Percentiles rank a stretch among this genome's conserved stretches.
Conservation (phyloP, 2,888 invertebrate species). For the Drosophila lutescens region DNA sequence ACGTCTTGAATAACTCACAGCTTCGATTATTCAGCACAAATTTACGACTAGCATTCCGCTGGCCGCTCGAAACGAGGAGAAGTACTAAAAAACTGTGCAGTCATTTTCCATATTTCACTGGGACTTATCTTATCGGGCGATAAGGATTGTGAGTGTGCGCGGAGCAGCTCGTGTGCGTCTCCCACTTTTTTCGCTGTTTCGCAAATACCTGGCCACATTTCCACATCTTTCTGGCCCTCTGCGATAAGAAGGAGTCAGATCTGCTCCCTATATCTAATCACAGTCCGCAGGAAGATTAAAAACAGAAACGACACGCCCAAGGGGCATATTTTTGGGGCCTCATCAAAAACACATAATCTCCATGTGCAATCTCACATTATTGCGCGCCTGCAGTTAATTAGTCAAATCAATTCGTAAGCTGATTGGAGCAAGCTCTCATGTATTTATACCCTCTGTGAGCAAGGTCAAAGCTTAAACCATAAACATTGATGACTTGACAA, state of each 20-base stretch:
- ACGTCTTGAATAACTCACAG: conserved; percentile 35
- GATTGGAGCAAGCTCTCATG: conserved; percentile 20
- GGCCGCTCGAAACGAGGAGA: conserved; percentile 3
- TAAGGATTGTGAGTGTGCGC: conserved; percentile 13
- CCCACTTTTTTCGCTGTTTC: conserved; percentile 8
- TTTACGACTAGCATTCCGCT: conserved; percentile 6
- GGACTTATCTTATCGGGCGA: conserved; percentile 44
- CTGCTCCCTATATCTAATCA: conserved; percentile 10
- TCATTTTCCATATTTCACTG: conserved; percentile 41
- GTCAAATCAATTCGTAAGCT: conserved; percentile 39
- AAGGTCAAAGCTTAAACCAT: conserved; percentile 70
- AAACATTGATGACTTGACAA: conserved; percentile 77
- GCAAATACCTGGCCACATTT: conserved; percentile 34
- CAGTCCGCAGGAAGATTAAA: not conserved
- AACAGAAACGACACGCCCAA: conserved; percentile 1
- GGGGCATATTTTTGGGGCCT: not conserved
- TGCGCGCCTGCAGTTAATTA: conserved; percentile 38
- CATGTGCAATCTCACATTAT: conserved; percentile 16
- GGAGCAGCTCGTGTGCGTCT: conserved; percentile 19
- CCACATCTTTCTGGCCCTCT: conserved; percentile 9
- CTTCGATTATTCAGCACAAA: conserved; percentile 50
- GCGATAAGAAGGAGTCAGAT: conserved; percentile 9
- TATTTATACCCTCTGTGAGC: conserved; percentile 29
- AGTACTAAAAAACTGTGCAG: conserved; percentile 38
- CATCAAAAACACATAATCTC: conserved; percentile 14